Evolutionary conservation across 2,888 invertebrate genomes (phyloP), one percentile per base, ranked within the genome.

Genomic region (Doris montereyensis): DNA sequence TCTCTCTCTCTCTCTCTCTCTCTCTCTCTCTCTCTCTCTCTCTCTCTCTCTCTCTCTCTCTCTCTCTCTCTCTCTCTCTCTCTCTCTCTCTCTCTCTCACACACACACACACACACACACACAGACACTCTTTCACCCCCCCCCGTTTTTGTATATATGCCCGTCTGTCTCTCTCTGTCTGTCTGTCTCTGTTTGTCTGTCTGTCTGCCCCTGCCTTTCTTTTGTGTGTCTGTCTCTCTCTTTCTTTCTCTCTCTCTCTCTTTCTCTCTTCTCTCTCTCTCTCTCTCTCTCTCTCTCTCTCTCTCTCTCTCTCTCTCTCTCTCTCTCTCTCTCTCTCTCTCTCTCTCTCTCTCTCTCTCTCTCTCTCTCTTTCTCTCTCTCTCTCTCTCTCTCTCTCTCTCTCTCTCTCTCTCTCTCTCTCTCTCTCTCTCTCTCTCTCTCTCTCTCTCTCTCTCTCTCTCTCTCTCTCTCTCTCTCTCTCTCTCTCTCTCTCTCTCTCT

Each of bases 31-130:
- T 30, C 74, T 60, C 74, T 60, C 74, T 60, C 60, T 60, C 60
- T 30, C 32, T 60, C 60, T 60, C 60, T 32, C 74, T 30, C 60
- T 34, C 57, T 24, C 57, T 28, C 74, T 28, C 30, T 60, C 41
- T 35, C 65, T 75, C 75, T 75, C 62, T 75, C 65, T 35, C 32
- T 35, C 32, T 65, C 24, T 75, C 60, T 74, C 67, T 41, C 30
- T 58, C 70, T 76, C 34, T 10, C 28, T 24, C 60, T 57, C 35
- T 32, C 62, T 35, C 73, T 74, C 34, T 52, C n/a, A n/a, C n/a
- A n/a, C n/a, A n/a, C n/a, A n/a, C n/a, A n/a, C n/a, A n/a, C n/a
- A n/a, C n/a, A n/a, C n/a, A n/a, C n/a, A n/a, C n/a, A n/a, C n/a
- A n/a, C n/a, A n/a, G n/a, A n/a, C n/a, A n/a, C n/a, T n/a, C n/a